Percentiles rank a stretch among this genome's conserved stretches.
Evolutionary conservation across 2,797 vertebrate genomes (phyloP).

Genomic region (Poecilia gillii): DNA sequence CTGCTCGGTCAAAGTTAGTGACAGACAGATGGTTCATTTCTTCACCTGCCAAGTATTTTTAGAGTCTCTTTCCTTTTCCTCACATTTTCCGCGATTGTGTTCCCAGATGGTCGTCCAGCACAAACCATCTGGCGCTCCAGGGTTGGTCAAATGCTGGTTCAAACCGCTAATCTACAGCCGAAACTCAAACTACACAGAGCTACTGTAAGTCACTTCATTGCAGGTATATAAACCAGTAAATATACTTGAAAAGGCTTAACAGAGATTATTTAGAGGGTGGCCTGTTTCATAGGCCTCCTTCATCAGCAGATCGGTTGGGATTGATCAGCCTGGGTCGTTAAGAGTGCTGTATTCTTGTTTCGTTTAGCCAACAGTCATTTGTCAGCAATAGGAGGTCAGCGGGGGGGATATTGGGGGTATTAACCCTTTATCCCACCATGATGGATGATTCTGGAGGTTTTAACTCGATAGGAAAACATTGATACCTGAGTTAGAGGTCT

Average conservation of each 20-base stretch:
- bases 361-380: slow-evolving; percentile 15
- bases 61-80: background rate
- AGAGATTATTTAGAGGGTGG: background rate
- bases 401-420: slow-evolving; percentile 7
- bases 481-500: slow-evolving; percentile 23
- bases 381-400: slow-evolving; percentile 21
- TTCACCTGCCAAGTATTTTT: slow-evolving; percentile 15
- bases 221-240: background rate
- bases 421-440: slow-evolving; percentile 49
- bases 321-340: slow-evolving; percentile 35
- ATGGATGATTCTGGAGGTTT: slow-evolving; percentile 60
- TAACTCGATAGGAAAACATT: slow-evolving; percentile 44
- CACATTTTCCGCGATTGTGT: background rate
- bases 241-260: background rate
- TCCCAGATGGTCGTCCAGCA: slow-evolving; percentile 3
- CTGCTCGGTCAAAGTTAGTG: background rate
- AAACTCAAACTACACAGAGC: background rate
- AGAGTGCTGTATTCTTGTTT: background rate
- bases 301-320: slow-evolving; percentile 2
- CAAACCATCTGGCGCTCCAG: slow-evolving; percentile 5
- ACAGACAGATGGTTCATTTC: slow-evolving; percentile 16
- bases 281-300: slow-evolving; percentile 7
- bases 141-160: background rate
- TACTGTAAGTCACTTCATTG: background rate
- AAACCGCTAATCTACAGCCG: background rate